phyloP scores from a whole-genome alignment of 2,797 vertebrate species.

The Pristis pectinata region DNA sequence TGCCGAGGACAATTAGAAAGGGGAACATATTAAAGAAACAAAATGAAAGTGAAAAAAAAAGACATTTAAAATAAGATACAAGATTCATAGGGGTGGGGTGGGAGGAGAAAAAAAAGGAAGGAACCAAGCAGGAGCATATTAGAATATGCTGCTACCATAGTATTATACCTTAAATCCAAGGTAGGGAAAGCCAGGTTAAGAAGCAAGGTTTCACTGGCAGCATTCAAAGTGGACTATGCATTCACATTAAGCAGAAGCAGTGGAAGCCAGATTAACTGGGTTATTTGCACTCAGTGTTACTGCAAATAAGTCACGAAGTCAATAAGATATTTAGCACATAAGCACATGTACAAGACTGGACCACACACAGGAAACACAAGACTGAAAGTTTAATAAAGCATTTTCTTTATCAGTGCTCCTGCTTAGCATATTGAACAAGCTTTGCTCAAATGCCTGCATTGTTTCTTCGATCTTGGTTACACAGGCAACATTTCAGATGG shows the following conservation, averaged over 20 bases:
- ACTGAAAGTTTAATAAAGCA: constrained; percentile 56
- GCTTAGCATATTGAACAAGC: constrained; percentile 58
- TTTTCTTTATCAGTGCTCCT: constrained; percentile 76
- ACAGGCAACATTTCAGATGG: neutral
- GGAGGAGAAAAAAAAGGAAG: constrained; percentile 45
- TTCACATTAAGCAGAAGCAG: constrained; percentile 48
- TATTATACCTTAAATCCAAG: constrained; percentile 33
- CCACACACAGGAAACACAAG: constrained; percentile 55
- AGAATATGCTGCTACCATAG: constrained; percentile 48
- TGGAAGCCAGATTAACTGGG: constrained; percentile 45
- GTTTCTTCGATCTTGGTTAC: neutral
- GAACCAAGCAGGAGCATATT: constrained; percentile 39
- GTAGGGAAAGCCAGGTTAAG: constrained; percentile 45
- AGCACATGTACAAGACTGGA: constrained; percentile 48
- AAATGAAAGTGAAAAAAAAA: constrained; percentile 36
- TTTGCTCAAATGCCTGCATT: constrained; percentile 24
- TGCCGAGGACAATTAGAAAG: constrained; percentile 49
- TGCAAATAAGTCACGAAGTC: constrained; percentile 41
- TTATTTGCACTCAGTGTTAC: constrained; percentile 44
- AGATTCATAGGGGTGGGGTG: constrained; percentile 28
- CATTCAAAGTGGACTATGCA: constrained; percentile 26
- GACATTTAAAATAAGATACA: constrained; percentile 43
- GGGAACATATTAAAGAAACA: constrained; percentile 9
- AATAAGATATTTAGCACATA: constrained; percentile 51
- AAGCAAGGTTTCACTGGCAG: constrained; percentile 48